Percentiles rank a stretch among this genome's conserved stretches.
phyloP scores from a whole-genome alignment of 2,888 invertebrate genomes.

The Dolichomitus sp. region DNA sequence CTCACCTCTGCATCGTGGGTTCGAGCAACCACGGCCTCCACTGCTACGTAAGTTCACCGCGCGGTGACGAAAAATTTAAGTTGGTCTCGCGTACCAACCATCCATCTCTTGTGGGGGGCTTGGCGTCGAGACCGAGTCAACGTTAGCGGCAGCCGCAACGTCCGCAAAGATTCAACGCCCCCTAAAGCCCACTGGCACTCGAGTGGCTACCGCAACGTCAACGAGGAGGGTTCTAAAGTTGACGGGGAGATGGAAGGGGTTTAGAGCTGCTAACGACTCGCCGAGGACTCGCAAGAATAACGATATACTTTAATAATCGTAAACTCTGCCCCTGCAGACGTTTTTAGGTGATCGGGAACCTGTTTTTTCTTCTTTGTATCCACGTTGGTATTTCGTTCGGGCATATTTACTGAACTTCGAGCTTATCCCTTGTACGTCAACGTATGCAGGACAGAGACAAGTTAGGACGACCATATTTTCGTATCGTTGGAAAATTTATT shows the following conservation, averaged over 20 bases:
- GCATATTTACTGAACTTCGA: background rate
- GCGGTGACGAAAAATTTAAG: conserved; percentile 75
- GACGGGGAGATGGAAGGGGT: conserved; percentile 28
- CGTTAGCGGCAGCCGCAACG: conserved; percentile 62
- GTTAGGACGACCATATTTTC: conserved; percentile 51
- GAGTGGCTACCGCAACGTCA: conserved; percentile 57
- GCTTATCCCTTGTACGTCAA: background rate
- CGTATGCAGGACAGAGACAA: background rate
- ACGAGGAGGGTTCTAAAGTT: conserved; percentile 44
- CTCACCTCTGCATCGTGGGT: conserved; percentile 43
- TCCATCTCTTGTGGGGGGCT: conserved; percentile 72
- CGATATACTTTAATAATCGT: conserved; percentile 44
- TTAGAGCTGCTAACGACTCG: conserved; percentile 41
- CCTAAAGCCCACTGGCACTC: conserved; percentile 14
- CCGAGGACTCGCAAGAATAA: conserved; percentile 38
- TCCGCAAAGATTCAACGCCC: conserved; percentile 27
- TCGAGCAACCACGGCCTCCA: conserved; percentile 15
- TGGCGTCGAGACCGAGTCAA: conserved; percentile 71
- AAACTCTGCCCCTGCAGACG: conserved; percentile 1
- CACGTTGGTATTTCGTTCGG: background rate
- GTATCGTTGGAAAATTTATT: conserved; percentile 63
- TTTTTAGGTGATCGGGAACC: background rate
- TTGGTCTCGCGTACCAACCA: conserved; percentile 79
- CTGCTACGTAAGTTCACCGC: conserved; percentile 56
- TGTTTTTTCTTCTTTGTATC: background rate